These are phyloP conservation scores for Synergus japonicus DNA, from an alignment of 2,888 invertebrate genomes.

Conservation along the genomic window DNA sequence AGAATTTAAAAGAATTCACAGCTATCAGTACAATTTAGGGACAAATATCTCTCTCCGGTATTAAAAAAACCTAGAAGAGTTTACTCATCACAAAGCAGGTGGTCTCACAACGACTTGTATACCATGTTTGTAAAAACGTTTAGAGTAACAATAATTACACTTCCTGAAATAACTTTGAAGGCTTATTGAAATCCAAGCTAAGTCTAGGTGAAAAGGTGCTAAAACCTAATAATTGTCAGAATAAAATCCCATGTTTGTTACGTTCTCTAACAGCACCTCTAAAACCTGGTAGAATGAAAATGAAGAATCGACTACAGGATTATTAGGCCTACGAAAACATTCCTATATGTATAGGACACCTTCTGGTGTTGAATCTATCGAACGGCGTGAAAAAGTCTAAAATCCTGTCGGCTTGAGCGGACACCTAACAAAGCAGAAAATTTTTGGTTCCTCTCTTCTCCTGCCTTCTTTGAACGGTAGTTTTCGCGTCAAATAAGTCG, in stretches of 20 bases:
- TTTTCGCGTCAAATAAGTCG: constrained; percentile 75
- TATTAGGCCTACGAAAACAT: constrained; percentile 56
- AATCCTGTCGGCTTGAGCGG: constrained; percentile 40
- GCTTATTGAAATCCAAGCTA: constrained; percentile 26
- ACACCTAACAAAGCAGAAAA: constrained; percentile 73
- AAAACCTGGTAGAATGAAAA: background rate
- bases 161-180: constrained; percentile 20
- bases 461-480: constrained; percentile 60
- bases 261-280: constrained; percentile 9
- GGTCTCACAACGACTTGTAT: no score
- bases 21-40: no score
- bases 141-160: constrained; percentile 14
- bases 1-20: no score
- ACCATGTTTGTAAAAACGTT: constrained; percentile 10
- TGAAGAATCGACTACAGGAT: constrained; percentile 45
- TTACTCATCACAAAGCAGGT: no score
- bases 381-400: constrained; percentile 43
- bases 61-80: no score
- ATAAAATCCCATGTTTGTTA: constrained; percentile 39
- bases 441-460: constrained; percentile 55
- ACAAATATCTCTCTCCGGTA: no score
- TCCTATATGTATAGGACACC: constrained; percentile 24
- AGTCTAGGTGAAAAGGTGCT: constrained; percentile 10
- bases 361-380: constrained; percentile 27
- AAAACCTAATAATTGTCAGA: constrained; percentile 28